phyloP scores from a whole-genome alignment of 2,113 vertebrate species.

The Gnathonemus longibarbis region DNA sequence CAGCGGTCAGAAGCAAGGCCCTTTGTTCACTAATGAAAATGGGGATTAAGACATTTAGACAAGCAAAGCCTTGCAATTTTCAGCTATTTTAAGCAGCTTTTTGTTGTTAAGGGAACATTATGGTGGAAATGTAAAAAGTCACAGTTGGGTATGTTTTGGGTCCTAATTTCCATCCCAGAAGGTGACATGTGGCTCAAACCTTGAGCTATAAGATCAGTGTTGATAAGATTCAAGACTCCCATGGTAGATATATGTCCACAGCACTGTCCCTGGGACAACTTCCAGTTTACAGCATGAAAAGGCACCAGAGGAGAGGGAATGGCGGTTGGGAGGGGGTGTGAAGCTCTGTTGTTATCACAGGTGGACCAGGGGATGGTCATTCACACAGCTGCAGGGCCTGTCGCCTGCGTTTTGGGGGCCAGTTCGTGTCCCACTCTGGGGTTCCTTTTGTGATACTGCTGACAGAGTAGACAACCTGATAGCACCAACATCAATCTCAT shows the following conservation, averaged over 20 bases:
- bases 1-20: conserved; percentile 3
- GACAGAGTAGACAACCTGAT: background rate
- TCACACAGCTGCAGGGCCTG: background rate
- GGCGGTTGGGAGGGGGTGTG: conserved; percentile 33
- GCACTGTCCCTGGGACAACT: conserved; percentile 39
- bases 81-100: background rate
- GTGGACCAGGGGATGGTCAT: conserved; percentile 41
- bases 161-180: background rate
- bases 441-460: background rate
- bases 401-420: background rate
- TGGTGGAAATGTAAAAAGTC: background rate
- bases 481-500: background rate
- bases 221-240: background rate
- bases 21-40: background rate
- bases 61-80: background rate
- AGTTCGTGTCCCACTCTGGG: background rate
- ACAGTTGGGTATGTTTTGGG: background rate
- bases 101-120: background rate
- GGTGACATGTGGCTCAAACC: background rate
- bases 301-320: conserved; percentile 45
- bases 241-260: background rate
- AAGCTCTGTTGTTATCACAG: conserved; percentile 56
- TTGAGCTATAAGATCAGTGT: background rate
- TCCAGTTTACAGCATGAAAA: conserved; percentile 37
- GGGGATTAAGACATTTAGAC: background rate